Evolutionary conservation across 2,797 vertebrate species (phyloP).

Genomic region (Thunnus albacares): DNA sequence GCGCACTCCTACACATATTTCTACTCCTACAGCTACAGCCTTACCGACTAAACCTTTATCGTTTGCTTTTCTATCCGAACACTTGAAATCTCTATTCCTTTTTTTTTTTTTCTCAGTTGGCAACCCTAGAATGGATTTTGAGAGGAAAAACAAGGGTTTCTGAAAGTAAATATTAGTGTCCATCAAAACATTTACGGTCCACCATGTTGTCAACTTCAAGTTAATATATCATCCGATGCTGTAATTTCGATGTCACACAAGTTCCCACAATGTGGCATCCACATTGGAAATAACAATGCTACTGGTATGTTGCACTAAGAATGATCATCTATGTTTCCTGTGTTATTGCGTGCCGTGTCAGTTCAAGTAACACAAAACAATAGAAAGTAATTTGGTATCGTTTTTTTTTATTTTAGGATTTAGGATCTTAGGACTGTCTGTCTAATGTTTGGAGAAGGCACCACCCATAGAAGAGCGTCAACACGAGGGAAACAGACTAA

Average conservation of each 20-base stretch:
- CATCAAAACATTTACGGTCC: not conserved
- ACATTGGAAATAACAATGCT: not conserved
- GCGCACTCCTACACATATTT: conserved; percentile 52
- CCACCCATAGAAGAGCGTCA: conserved; percentile 71
- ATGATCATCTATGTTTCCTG: not conserved
- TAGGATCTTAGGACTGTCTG: conserved; percentile 46
- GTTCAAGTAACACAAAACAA: conserved; percentile 32
- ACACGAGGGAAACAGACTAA: conserved; percentile 70
- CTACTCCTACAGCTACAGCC: conserved; percentile 18
- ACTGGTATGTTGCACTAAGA: not conserved
- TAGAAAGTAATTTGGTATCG: conserved; percentile 48
- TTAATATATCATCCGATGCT: conserved; percentile 1
- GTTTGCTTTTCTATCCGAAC: conserved; percentile 40
- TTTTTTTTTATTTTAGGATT: not conserved
- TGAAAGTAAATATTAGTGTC: not conserved
- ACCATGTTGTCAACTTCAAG: not conserved
- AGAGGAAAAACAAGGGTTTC: conserved; percentile 10
- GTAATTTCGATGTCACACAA: conserved; percentile 5
- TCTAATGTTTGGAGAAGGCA: conserved; percentile 69
- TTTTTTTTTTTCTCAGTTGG: not conserved
- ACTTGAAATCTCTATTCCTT: conserved; percentile 31
- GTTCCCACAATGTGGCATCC: conserved; percentile 9
- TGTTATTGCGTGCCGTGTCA: conserved; percentile 28
- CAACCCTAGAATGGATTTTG: conserved; percentile 7
- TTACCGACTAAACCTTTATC: conserved; percentile 48